Evolutionary conservation across 2,113 vertebrate species (phyloP), one percentile per base, ranked within the genome.

Genomic region (Phylloscopus trochilus): DNA sequence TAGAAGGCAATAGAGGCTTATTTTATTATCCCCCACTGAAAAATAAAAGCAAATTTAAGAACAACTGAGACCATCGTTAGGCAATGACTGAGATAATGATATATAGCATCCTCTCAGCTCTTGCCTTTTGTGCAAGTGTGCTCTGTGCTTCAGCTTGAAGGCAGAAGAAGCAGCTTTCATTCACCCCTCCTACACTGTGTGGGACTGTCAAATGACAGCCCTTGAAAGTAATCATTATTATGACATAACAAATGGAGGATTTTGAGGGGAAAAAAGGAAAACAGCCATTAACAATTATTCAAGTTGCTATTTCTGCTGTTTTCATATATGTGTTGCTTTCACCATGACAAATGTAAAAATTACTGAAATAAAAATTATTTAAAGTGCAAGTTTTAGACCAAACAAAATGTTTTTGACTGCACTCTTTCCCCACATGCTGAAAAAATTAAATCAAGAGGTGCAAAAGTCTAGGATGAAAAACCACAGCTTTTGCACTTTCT

Each of bases 181-280:
- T 66, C 87, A 82, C 74, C 62, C 76, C 33, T 89, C 92, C 93
- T 93, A 82, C 20, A 31, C 56, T 72, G 84, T 93, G 88, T 75
- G 77, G 81, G 83, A 92, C 52, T 83, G 63, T 55, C 81, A 90
- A 70, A 78, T 1, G 66, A 47, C 70, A 96, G 49, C 51, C 81
- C 55, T 86, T 87, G 76, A 95, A 96, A 95, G 78, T 72, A 72
- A 79, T 80, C 79, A 74, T 47, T 94, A 81, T 94, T 93, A 73
- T 85, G 92, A 88, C 83, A 83, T 73, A 81, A 95, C 55, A 90
- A 69, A n/a, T 37, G 30, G 9, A 7, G 8, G 6, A 33, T 37
- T 31, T 49, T 26, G 24, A 46, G 43, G 18, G 18, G 4, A 51
- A 68, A 79, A 83, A 70, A 72, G 15, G 41, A 87, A 95, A 70